Conservation (phyloP, 2,797 vertebrate genomes). For the Coluber constrictor region DNA sequence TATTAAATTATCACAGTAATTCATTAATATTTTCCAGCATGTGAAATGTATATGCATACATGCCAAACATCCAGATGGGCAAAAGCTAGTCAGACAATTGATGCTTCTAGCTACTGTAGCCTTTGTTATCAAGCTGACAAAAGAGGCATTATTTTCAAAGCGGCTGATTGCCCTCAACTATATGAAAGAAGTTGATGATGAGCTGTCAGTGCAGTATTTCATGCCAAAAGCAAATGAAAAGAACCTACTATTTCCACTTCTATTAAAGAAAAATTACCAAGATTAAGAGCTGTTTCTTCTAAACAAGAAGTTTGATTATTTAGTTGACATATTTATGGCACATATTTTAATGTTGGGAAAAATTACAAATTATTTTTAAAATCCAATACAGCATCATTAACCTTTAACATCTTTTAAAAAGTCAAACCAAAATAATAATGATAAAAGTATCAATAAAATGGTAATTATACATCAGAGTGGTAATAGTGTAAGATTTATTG, state of each 20-base stretch:
- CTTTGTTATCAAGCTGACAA: conserved; percentile 57
- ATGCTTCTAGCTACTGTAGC: conserved; percentile 37
- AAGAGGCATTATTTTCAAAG: conserved; percentile 60
- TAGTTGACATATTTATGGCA: background rate
- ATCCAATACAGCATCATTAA: background rate
- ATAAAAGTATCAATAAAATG: background rate
- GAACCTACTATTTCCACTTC: conserved; percentile 14
- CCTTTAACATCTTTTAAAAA: background rate
- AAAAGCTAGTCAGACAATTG: conserved; percentile 42
- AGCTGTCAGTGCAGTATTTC: conserved; percentile 40
- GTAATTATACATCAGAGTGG: background rate
- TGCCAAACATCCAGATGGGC: conserved; percentile 35
- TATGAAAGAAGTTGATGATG: conserved; percentile 57
- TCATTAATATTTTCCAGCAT: conserved; percentile 58
- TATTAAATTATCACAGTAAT: conserved; percentile 56
- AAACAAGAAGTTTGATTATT: background rate
- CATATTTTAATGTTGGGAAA: background rate
- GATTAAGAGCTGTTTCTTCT: conserved; percentile 15
- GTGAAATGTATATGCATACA: conserved; percentile 41
- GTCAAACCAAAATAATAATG: background rate
- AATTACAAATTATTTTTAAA: background rate
- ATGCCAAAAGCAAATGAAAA: conserved; percentile 51
- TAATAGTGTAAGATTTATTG: background rate
- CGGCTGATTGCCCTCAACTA: conserved; percentile 50
- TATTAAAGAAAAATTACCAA: background rate